Base-by-base conservation (phyloP, 2,888 invertebrate genomes). In the Cetonia aurata region DNA sequence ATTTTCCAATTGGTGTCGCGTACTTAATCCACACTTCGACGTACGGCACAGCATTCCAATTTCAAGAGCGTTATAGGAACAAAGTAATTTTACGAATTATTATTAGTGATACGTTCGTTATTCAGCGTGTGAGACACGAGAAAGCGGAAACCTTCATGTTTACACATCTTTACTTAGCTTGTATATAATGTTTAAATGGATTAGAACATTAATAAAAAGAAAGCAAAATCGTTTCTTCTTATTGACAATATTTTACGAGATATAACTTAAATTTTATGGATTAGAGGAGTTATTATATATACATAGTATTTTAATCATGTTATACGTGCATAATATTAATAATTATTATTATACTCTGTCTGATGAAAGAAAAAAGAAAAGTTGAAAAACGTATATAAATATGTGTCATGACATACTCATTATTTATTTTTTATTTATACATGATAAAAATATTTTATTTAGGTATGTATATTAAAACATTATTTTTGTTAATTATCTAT, bases 341-440 rank as follows among this genome's bases (percentile, higher is more conserved):
- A 52, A 25, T 12, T 25, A 19, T 65, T 12, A 37, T 33, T 33
- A 31, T 50, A 17, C 41, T 37, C 12, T 19, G 15, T 15, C 41
- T 48, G 9, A 19, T 2, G 25, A 31, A 25, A 46, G 42, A 37
- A 41, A 37, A 41, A 41, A n/a, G 10, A 46, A 15, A 31, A 48
- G 12, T 17, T 31, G 0, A 33, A 31, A n/a, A 25, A 19, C 25
- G 31, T 31, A 62, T 6, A 31, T 25, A 44, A 25, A 33, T 9
- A 12, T 41, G 33, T 48, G 25, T 62, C 56, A 56, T 56, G 56
- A 56, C 67, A 56, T 67, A 67, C 67, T 67, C 67, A 56, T 56
- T 48, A 67, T 67, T 67, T 67, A 67, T 56, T 55, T 67, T 25
- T 67, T 56, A 67, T 67, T 67, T 67, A 56, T 67, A 37, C 37